phyloP scores from a whole-genome alignment of 2,888 invertebrate species.

The Augiades crinisus region DNA sequence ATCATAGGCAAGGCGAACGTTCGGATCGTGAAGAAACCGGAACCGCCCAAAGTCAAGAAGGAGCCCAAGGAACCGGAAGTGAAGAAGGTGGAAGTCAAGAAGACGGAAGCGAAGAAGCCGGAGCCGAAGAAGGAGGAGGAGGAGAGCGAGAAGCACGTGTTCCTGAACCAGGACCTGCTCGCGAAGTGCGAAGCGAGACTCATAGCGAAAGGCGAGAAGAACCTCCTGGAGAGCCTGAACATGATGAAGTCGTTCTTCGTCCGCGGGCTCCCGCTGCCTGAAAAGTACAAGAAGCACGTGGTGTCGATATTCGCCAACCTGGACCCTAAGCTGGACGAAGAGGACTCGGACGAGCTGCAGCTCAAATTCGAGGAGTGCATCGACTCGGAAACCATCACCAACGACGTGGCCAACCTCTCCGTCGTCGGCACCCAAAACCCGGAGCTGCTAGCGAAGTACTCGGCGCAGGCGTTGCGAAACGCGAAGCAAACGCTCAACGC shows the following conservation, averaged over 20 bases:
- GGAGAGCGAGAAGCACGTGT: conserved; percentile 39
- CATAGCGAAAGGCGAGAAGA: conserved; percentile 63
- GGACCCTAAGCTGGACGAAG: conserved; percentile 64
- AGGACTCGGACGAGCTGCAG: conserved; percentile 31
- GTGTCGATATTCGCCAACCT: conserved; percentile 66
- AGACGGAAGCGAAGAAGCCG: conserved; percentile 37
- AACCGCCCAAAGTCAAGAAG: conserved; percentile 36
- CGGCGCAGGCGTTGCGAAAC: conserved; percentile 63
- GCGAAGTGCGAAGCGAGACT: conserved; percentile 67
- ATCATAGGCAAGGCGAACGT: conserved; percentile 64
- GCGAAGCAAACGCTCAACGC: conserved; percentile 68
- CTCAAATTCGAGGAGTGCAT: conserved; percentile 30
- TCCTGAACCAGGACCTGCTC: conserved; percentile 55
- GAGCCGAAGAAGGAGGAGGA: conserved; percentile 38
- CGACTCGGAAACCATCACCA: conserved; percentile 36
- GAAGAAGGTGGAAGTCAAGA: conserved; percentile 37
- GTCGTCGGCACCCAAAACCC: conserved; percentile 52
- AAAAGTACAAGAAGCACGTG: conserved; percentile 66
- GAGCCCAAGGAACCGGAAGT: conserved; percentile 37
- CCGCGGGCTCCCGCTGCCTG: conserved; percentile 63
- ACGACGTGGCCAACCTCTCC: conserved; percentile 33
- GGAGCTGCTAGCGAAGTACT: conserved; percentile 64
- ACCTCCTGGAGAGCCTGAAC: conserved; percentile 63
- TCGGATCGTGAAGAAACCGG: conserved; percentile 34
- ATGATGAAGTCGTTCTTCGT: conserved; percentile 68